Percentiles rank a stretch among this genome's conserved stretches.
Evolutionary conservation across 2,797 vertebrate species (phyloP).

Genomic region (Ispidina lecontei): DNA sequence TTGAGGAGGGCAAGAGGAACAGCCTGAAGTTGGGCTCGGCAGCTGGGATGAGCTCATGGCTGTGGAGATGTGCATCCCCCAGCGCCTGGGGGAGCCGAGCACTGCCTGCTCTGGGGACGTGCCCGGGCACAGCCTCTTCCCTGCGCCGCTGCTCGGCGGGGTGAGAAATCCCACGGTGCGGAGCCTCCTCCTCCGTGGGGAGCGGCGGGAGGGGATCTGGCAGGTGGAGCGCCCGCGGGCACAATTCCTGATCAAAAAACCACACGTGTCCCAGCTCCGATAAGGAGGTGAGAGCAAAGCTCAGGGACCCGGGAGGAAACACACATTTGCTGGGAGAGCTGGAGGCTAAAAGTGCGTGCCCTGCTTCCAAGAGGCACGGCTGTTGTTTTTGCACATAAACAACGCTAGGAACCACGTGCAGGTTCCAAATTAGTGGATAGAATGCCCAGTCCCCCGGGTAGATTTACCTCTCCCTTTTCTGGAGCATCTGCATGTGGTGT

Average conservation of each 20-base stretch:
- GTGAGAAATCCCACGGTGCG: conserved; percentile 42
- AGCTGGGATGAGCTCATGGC: not conserved
- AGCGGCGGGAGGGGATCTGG: not conserved
- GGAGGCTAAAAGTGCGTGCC: not conserved
- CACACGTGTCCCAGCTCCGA: conserved; percentile 40
- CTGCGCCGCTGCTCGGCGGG: not conserved
- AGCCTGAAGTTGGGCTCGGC: accelerated
- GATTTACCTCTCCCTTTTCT: not conserved
- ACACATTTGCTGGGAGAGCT: not conserved
- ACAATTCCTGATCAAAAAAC: conserved; percentile 4
- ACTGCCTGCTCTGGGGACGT: not conserved
- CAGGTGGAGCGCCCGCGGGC: conserved; percentile 56
- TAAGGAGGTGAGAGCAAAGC: not conserved
- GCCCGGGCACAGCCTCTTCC: conserved; percentile 48
- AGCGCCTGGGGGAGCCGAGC: not conserved
- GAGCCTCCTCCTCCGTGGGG: conserved; percentile 20
- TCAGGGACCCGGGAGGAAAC: not conserved
- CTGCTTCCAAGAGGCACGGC: not conserved
- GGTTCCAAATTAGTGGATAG: not conserved
- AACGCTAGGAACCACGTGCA: not conserved
- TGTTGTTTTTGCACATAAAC: conserved; percentile 20
- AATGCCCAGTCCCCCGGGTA: not conserved
- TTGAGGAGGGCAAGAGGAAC: not conserved
- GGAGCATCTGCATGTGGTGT: not conserved
- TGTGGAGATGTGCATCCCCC: not conserved